Conservation (phyloP, 1,140 invertebrate genomes). For the Oryzaephilus surinamensis region DNA sequence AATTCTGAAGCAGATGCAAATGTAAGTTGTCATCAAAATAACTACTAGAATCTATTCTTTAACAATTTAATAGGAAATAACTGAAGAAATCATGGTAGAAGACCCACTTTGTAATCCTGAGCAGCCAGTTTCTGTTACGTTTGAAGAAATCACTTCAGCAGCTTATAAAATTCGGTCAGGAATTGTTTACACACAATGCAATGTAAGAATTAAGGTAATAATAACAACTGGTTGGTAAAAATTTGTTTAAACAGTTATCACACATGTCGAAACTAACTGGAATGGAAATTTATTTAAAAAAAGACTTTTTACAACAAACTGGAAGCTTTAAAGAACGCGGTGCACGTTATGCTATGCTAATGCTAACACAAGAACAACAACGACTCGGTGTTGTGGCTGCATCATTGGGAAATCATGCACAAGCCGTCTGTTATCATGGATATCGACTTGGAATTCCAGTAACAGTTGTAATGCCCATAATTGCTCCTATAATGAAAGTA, state of each 20-base stretch:
- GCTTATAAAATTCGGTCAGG: conserved; percentile 79
- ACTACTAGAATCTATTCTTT: no score
- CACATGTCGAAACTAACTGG: conserved; percentile 64
- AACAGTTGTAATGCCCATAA: conserved; percentile 87
- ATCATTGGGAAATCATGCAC: conserved; percentile 85
- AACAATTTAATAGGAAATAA: no score
- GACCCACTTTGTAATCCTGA: conserved; percentile 72
- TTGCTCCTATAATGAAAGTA: conserved; percentile 90
- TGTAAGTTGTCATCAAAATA: no score
- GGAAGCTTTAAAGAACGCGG: conserved; percentile 93
- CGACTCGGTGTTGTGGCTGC: conserved; percentile 78
- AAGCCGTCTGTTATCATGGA: conserved; percentile 82
- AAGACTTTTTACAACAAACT: conserved; percentile 85
- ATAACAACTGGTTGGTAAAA: neutral
- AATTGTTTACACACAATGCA: conserved; percentile 73
- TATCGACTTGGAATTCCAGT: conserved; percentile 67
- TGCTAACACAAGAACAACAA: conserved; percentile 61
- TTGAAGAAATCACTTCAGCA: conserved; percentile 83
- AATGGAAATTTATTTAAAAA: conserved; percentile 86
- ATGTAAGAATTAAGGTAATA: conserved; percentile 45
- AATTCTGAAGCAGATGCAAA: no score
- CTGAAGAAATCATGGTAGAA: no score
- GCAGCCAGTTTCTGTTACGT: conserved; percentile 61
- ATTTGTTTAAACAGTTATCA: conserved; percentile 49
- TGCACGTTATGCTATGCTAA: conserved; percentile 72